These are phyloP conservation scores for Todiramphus chloris DNA, from an alignment of 2,113 vertebrate species.

Conservation along the genomic window DNA sequence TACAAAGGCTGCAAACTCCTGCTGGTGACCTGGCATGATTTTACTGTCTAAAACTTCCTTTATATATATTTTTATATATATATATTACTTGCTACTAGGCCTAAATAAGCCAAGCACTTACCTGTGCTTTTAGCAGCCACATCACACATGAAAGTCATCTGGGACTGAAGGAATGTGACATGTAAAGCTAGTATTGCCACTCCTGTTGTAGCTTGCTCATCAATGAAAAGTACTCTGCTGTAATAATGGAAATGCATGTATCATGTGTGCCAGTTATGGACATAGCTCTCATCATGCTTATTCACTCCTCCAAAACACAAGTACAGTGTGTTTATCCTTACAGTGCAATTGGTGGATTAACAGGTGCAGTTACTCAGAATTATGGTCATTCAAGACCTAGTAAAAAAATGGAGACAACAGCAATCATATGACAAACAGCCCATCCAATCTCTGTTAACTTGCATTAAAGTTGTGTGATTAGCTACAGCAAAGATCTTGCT, in stretches of 20 bases:
- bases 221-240: not conserved
- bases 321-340: not conserved
- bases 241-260: not conserved
- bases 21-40: not conserved
- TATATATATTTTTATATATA: too few species aligned
- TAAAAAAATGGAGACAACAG: not conserved
- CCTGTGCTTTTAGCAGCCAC: not conserved
- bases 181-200: not conserved
- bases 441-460: not conserved
- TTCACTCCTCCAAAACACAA: not conserved
- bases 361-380: not conserved
- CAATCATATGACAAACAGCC: not conserved
- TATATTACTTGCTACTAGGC: not conserved
- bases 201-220: not conserved
- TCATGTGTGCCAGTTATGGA: rapidly evolving
- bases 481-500: not conserved
- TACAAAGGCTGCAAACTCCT: not conserved
- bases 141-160: not conserved
- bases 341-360: not conserved
- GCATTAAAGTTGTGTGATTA: not conserved
- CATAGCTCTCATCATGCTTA: not conserved
- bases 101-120: not conserved
- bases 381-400: not conserved
- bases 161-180: not conserved
- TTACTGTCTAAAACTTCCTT: not conserved